Evolutionary conservation across 2,113 vertebrate species (phyloP).

Genomic region (Gasterosteus aculeatus): DNA sequence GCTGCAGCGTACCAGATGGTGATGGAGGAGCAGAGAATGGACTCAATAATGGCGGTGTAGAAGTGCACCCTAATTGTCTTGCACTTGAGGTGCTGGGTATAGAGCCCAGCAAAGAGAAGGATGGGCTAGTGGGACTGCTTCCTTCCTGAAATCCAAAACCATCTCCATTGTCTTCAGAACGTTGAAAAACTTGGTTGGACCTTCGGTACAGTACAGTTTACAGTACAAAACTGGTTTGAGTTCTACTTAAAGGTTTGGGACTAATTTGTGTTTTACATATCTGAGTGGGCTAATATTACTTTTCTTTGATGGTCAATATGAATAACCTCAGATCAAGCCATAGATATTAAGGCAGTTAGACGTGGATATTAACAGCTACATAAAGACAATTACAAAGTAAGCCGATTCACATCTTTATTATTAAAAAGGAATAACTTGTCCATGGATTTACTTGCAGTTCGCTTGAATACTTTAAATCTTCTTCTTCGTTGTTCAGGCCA

Average conservation of each 20-base stretch:
- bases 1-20: too few species aligned
- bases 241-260: background rate
- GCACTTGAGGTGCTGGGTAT: too few species aligned
- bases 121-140: too few species aligned
- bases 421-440: background rate
- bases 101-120: too few species aligned
- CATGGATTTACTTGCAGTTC: background rate
- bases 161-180: too few species aligned
- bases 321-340: background rate
- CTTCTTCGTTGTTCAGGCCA: too few species aligned
- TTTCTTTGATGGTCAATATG: background rate
- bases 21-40: too few species aligned
- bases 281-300: too few species aligned
- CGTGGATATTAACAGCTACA: background rate
- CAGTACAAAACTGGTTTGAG: background rate
- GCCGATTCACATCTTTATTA: background rate
- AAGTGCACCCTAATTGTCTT: too few species aligned
- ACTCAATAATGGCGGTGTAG: too few species aligned
- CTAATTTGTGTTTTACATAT: background rate
- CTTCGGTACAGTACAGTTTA: background rate
- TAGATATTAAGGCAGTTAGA: background rate
- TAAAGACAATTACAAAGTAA: background rate
- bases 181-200: background rate
- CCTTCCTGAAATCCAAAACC: too few species aligned
- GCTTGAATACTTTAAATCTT: background rate